Evolutionary conservation across 1,140 invertebrate genomes (phyloP), one percentile per base, ranked within the genome.

Genomic region (Pseudomyrmex gracilis): DNA sequence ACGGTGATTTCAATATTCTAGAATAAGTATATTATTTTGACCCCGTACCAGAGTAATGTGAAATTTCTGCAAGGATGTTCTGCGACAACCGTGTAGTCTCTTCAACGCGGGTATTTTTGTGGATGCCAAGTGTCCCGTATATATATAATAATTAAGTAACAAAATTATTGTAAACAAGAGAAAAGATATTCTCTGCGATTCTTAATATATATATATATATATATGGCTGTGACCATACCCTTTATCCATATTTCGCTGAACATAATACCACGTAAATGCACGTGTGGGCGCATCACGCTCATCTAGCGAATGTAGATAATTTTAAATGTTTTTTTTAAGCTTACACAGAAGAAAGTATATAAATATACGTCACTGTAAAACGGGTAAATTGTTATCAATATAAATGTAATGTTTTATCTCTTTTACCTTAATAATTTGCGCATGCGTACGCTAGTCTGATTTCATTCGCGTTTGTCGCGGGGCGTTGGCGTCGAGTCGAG

Each of bases 201-300:
- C 88, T 86, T 91, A 90, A 83, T 90, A 89, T n/a, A 55, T 76
- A 76, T 85, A 60, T 24, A 68, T 53, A 9, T 60, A 20, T 58
- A 63, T 90, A 78, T 87, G 90, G 90, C 90, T 91, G 90, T 91
- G 90, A 91, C 88, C 90, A 91, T 90, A 84, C 86, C 83, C 77
- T 87, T 87, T 82, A 83, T 76, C 34, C 66, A 76, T 85, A 76
- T 66, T 51, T 51, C 3, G 34, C 34, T 34, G 5, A 34, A 34
- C 34, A 34, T 71, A 64, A 60, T 82, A n/a, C n/a, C n/a, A n/a
- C n/a, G n/a, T n/a, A 83, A 85, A 63, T 66, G 73, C 58, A 34
- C 61, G 51, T 89, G 68, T 86, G 57, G 57, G 12, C 45, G 66
- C 43, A 20, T 85, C 64, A 82, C 70, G 68, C 73, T 80, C 43